Evolutionary conservation across 2,888 invertebrate genomes (phyloP).

Genomic region (Dendrolimus pini): DNA sequence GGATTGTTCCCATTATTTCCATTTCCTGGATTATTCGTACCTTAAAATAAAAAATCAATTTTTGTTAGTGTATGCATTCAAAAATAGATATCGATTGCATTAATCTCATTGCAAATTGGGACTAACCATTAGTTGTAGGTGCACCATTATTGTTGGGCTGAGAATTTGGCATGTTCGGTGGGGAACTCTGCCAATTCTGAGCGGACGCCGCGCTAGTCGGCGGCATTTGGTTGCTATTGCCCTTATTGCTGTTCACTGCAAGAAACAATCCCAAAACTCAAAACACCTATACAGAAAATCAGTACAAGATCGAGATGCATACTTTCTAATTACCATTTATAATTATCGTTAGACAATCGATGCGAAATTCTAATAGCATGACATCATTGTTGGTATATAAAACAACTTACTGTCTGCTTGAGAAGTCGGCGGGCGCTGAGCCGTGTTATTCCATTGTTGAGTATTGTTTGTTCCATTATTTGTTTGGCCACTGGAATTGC

Average conservation of each 20-base stretch:
- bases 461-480: constrained; percentile 65
- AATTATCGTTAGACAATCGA: constrained; percentile 21
- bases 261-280: constrained; percentile 20
- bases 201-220: constrained; percentile 57
- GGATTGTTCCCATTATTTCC: constrained; percentile 66
- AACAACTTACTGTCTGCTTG: constrained; percentile 69
- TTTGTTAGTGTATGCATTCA: no score
- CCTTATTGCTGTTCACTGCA: constrained; percentile 72
- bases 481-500: constrained; percentile 60
- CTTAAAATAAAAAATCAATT: constrained; percentile 22
- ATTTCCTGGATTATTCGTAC: constrained; percentile 55
- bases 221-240: constrained; percentile 60
- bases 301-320: constrained; percentile 13
- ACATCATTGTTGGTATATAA: constrained; percentile 27
- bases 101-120: not conserved
- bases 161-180: constrained; percentile 65
- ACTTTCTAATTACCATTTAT: constrained; percentile 16
- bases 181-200: constrained; percentile 64
- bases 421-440: constrained; percentile 70
- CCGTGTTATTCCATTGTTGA: constrained; percentile 70
- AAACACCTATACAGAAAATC: constrained; percentile 8
- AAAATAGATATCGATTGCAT: no score
- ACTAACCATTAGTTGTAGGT: constrained; percentile 60
- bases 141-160: constrained; percentile 68
- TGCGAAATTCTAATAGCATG: constrained; percentile 26